Conservation (phyloP, 2,113 vertebrate species). For the Pluvialis apricaria region DNA sequence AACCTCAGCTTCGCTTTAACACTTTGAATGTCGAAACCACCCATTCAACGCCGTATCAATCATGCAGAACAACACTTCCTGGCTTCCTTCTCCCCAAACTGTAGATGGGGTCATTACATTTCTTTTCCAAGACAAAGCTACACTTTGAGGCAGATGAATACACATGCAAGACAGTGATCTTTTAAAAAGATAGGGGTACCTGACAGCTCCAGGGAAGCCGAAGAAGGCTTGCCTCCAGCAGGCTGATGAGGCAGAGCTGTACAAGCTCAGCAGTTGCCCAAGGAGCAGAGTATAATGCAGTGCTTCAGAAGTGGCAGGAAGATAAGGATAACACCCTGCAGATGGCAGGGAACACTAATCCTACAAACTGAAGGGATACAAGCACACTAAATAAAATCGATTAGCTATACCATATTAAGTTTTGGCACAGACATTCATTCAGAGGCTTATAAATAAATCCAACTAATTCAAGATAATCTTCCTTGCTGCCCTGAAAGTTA, state of each 20-base stretch:
- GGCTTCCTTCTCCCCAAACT: not conserved
- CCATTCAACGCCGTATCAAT: rapidly evolving
- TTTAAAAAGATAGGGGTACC: not conserved
- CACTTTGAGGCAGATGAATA: not conserved
- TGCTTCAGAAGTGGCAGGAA: not conserved
- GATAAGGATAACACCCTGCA: not conserved
- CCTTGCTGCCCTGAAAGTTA: not conserved
- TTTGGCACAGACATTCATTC: not conserved
- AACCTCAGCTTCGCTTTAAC: not conserved
- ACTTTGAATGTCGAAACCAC: rapidly evolving
- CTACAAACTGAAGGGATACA: not conserved
- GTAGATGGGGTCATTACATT: not conserved
- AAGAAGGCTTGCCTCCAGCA: conserved; percentile 8
- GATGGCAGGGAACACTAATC: not conserved
- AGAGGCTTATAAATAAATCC: not conserved
- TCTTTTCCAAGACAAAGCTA: not conserved
- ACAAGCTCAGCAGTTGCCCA: not conserved
- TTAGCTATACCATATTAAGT: not conserved
- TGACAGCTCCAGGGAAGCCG: not conserved
- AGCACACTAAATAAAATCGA: not conserved
- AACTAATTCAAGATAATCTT: conserved; percentile 11
- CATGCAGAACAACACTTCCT: not conserved
- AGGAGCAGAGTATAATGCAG: not conserved
- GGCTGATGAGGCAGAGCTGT: not conserved
- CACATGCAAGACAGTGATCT: not conserved